Conservation (phyloP, 2,888 invertebrate genomes). For the Athripsodes cinereus region DNA sequence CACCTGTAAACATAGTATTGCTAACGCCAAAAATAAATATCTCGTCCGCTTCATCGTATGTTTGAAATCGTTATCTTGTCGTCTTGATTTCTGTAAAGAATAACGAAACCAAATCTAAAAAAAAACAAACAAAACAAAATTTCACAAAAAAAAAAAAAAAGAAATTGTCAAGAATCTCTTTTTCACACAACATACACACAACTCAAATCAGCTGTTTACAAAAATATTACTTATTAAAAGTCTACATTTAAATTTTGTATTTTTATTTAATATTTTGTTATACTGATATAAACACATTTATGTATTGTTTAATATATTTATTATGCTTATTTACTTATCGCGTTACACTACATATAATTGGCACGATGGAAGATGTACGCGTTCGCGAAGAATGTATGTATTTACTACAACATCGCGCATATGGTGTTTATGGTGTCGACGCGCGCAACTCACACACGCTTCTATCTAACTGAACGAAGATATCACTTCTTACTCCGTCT, state of each 20-base stretch:
- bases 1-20: conserved; percentile 47
- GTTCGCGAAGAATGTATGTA: background rate
- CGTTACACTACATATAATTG: no score
- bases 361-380: no score
- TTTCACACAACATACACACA: background rate
- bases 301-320: background rate
- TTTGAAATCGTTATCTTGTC: conserved; percentile 34
- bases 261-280: background rate
- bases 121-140: background rate
- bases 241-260: background rate
- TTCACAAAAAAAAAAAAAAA: background rate
- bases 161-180: no score
- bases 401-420: background rate
- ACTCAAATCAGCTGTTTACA: no score
- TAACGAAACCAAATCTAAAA: background rate
- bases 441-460: conserved; percentile 20
- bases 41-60: conserved; percentile 50
- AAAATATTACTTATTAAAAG: no score
- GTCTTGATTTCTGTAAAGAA: conserved; percentile 43
- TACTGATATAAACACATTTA: background rate
- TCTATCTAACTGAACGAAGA: conserved; percentile 16
- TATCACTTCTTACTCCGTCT: conserved; percentile 22
- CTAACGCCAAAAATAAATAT: conserved; percentile 41
- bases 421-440: background rate
- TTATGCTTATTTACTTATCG: no score